Base-by-base conservation (phyloP, 2,113 vertebrate species). In the Sapayoa aenigma region DNA sequence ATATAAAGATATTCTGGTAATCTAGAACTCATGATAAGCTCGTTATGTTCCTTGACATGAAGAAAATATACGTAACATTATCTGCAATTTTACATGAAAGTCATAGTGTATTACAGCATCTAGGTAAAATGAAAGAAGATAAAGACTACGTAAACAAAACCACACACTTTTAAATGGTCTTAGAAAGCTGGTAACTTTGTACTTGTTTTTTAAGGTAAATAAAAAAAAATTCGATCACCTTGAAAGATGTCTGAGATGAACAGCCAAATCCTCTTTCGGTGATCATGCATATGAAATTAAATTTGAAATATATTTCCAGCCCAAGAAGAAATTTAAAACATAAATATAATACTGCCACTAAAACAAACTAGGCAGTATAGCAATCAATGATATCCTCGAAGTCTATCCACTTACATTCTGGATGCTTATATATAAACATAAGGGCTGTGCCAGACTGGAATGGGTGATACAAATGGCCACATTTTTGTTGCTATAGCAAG, bases 61-160 rank as follows among this genome's bases (percentile, higher is more conserved):
- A 77, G 12, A 9, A 84, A 58, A 84, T 33, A 49, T 66, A 50
- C 2, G 4, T 13, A 16, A 56, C 3, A 9, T 63, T 71, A 41
- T 67, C 28, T 68, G 24, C 49, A 66, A 78, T 60, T 84, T 73
- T 50, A 16, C 30, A 28, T 35, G 12, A 76, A 91, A 76, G 10
- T 2, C 2, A 0, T 6, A n/a, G 24, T 44, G 5, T 7, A 7
- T 65, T 72, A 62, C 14, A 71, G 6, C 12, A 63, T 35, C 4
- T 59, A 86, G 50, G 30, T 62, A 59, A 88, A 83, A 66, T 31
- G 15, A 58, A 56, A 71, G 31, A 79, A 59, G 5, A 5, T 39
- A 59, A 82, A 91, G 49, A 11, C 30, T 33, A 12, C n/a, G 5
- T 7, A 85, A 82, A 82, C 2, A 79, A 85, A 65, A 52, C 3